Evolutionary conservation across 2,888 invertebrate species (phyloP).

Genomic region (Meganola albula): DNA sequence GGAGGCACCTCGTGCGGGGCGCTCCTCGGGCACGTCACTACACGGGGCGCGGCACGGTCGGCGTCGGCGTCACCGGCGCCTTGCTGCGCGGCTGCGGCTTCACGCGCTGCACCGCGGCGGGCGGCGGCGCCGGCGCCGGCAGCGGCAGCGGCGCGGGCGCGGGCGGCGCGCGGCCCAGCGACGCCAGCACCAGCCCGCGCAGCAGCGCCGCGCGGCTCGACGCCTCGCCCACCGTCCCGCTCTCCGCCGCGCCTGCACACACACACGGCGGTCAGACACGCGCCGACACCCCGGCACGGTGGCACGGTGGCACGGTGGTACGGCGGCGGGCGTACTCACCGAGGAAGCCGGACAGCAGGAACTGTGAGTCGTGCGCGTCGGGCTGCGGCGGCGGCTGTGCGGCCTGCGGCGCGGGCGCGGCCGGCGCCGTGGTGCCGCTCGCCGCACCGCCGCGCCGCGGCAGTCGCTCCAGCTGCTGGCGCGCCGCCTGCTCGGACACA

Average conservation of each 20-base stretch:
- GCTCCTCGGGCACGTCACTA: constrained; percentile 47
- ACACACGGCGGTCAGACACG: neutral
- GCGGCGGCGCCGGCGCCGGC: constrained; percentile 32
- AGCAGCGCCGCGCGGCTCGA: constrained; percentile 63
- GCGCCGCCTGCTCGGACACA: constrained; percentile 80
- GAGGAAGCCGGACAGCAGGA: constrained; percentile 57
- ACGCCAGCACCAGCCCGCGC: constrained; percentile 67
- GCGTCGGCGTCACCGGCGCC: constrained; percentile 39
- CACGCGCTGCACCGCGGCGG: constrained; percentile 46
- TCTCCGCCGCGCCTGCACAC: constrained; percentile 38
- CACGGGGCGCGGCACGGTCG: constrained; percentile 55
- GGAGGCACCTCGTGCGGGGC: constrained; percentile 28
- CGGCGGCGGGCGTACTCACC: constrained; percentile 29
- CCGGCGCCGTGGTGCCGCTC: constrained; percentile 74
- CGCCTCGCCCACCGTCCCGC: constrained; percentile 44
- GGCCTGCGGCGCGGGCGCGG: constrained; percentile 47
- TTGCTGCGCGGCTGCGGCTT: constrained; percentile 65
- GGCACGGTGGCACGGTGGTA: too few relatives aligned
- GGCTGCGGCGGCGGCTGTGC: constrained; percentile 58
- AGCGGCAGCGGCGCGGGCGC: constrained; percentile 34
- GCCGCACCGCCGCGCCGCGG: constrained; percentile 85
- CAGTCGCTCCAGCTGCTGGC: constrained; percentile 92
- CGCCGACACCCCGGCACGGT: neutral
- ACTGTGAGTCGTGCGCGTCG: constrained; percentile 51
- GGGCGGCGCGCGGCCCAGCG: constrained; percentile 54